Percentiles rank a stretch among this genome's conserved stretches.
Conservation (phyloP, 2,797 vertebrate species). For the Crenichthys baileyi region DNA sequence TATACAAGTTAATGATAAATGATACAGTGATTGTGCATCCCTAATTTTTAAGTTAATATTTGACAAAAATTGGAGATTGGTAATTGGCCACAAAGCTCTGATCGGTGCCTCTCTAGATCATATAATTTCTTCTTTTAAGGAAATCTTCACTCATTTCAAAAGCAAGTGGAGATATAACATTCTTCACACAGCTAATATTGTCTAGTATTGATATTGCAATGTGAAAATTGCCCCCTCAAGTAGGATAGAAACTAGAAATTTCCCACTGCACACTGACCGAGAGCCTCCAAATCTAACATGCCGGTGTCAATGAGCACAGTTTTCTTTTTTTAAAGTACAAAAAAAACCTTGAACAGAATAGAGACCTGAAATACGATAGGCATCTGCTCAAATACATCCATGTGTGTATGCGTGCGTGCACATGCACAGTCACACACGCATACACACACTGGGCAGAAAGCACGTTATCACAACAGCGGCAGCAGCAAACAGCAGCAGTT, state of each 20-base stretch:
- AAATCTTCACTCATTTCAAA: slow-evolving; percentile 38
- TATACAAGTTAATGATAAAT: neutral
- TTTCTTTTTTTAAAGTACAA: slow-evolving; percentile 56
- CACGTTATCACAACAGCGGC: slow-evolving; percentile 77
- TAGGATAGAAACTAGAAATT: slow-evolving; percentile 83
- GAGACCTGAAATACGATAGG: slow-evolving; percentile 61
- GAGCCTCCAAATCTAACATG: slow-evolving; percentile 77
- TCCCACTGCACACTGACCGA: slow-evolving; percentile 72
- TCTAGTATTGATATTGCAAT: slow-evolving; percentile 72
- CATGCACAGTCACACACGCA: slow-evolving; percentile 14
- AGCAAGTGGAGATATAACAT: slow-evolving; percentile 58
- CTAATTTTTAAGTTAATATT: neutral
- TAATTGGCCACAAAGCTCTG: neutral
- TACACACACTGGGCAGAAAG: slow-evolving; percentile 61
- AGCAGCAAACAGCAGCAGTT: slow-evolving; percentile 67
- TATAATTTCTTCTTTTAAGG: slow-evolving; percentile 16
- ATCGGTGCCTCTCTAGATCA: neutral
- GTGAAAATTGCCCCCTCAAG: slow-evolving; percentile 81
- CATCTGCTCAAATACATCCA: slow-evolving; percentile 31
- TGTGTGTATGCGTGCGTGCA: slow-evolving; percentile 45
- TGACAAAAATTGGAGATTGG: neutral
- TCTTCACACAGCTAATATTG: slow-evolving; percentile 69
- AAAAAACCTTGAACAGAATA: slow-evolving; percentile 14
- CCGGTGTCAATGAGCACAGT: slow-evolving; percentile 73
- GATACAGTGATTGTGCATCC: neutral